These are phyloP conservation scores for Eurytoma adleriae DNA, from an alignment of 2,888 invertebrate genomes.

Conservation along the genomic window DNA sequence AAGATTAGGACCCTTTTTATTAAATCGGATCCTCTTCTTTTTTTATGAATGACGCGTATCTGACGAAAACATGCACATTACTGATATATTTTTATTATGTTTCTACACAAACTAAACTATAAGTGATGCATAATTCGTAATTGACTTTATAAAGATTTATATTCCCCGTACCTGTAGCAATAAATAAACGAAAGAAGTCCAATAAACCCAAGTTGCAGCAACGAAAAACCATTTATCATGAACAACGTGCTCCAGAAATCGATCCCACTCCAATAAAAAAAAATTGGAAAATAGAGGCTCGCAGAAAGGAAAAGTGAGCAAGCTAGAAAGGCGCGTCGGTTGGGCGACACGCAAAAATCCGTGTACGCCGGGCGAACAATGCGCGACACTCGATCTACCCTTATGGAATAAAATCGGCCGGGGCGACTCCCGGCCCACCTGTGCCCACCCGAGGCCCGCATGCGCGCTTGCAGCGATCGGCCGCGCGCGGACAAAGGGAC, in stretches of 20 bases:
- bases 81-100: too few relatives aligned
- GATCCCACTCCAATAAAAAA: background rate
- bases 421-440: conserved; percentile 34
- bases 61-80: too few relatives aligned
- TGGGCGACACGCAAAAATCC: conserved; percentile 13
- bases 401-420: conserved; percentile 53
- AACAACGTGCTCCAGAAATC: too few relatives aligned
- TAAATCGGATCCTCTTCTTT: conserved; percentile 15
- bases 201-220: too few relatives aligned
- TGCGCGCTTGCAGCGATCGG: conserved; percentile 12
- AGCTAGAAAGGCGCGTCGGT: conserved; percentile 22
- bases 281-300: background rate
- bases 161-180: too few relatives aligned
- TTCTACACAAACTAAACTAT: too few relatives aligned
- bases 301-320: conserved; percentile 30
- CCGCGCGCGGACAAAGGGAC: conserved; percentile 39
- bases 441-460: conserved; percentile 20
- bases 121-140: too few relatives aligned
- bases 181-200: too few relatives aligned
- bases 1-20: conserved; percentile 44
- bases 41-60: too few relatives aligned
- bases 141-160: too few relatives aligned
- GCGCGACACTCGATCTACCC: conserved; percentile 54
- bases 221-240: too few relatives aligned
- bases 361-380: conserved; percentile 29